Percentiles rank a stretch among this genome's conserved stretches.
Conservation (phyloP, 2,797 vertebrate species). For the Spea hammondii region DNA sequence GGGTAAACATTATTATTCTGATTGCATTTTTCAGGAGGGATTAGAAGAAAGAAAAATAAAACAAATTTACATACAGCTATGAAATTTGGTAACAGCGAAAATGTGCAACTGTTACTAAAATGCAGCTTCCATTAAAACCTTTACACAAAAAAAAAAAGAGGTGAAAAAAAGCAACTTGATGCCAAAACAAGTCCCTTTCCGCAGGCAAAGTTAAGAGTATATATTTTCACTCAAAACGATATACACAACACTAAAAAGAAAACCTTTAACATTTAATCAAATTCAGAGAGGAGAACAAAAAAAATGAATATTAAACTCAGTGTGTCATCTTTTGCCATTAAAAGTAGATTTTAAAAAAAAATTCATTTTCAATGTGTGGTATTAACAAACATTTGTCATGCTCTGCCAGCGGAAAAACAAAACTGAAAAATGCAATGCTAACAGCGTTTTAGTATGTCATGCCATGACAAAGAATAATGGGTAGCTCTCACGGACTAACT, state of each 20-base stretch:
- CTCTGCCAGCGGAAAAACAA: conserved; percentile 67
- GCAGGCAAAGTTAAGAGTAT: conserved; percentile 66
- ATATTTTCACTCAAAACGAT: conserved; percentile 33
- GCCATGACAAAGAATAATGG: conserved; percentile 56
- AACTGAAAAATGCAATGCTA: conserved; percentile 63
- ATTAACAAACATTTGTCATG: conserved; percentile 71
- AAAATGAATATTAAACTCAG: too few species aligned
- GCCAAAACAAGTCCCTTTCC: conserved; percentile 67
- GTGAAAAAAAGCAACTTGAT: conserved; percentile 60
- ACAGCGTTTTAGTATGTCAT: conserved; percentile 68
- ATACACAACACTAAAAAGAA: conserved; percentile 51
- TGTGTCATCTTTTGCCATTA: conserved; percentile 67
- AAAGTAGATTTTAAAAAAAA: conserved; percentile 66
- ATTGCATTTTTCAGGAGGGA: too few species aligned
- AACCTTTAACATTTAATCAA: conserved; percentile 1
- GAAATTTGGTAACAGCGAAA: too few species aligned
- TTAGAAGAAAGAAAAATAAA: too few species aligned
- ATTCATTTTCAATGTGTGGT: conserved; percentile 60
- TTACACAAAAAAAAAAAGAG: conserved; percentile 65
- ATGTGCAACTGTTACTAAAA: conserved; percentile 56
- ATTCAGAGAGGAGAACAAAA: too few species aligned
- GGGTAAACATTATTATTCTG: too few species aligned
- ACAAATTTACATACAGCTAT: too few species aligned
- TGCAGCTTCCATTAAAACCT: conserved; percentile 71
- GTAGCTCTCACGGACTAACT: conserved; percentile 5